Evolutionary conservation across 1,140 invertebrate species (phyloP).

Genomic region (Melitaea cinxia): DNA sequence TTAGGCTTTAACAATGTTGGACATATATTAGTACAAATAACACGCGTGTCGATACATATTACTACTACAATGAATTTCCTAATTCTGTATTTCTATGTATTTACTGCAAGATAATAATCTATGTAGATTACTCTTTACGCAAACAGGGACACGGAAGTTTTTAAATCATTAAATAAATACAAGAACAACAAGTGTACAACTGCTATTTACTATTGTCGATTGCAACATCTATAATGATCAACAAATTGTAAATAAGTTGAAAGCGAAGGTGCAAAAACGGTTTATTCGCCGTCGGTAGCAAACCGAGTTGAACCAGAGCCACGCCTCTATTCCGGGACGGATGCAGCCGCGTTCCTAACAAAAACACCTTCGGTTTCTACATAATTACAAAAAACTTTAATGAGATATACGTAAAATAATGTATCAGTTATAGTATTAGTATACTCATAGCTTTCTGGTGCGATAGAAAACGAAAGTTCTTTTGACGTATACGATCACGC

Average conservation of each 20-base stretch:
- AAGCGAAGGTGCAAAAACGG: not conserved
- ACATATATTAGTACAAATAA: too few relatives aligned
- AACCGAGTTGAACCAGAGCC: conserved; percentile 11
- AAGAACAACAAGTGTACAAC: conserved; percentile 1
- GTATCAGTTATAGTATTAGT: not conserved
- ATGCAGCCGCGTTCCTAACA: conserved; percentile 25
- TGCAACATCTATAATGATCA: not conserved
- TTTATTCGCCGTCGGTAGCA: not conserved
- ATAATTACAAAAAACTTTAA: conserved; percentile 34
- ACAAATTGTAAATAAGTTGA: not conserved
- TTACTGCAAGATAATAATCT: too few relatives aligned
- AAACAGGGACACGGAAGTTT: too few relatives aligned
- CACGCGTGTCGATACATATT: too few relatives aligned
- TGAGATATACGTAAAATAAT: not conserved
- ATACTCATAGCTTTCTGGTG: too few relatives aligned
- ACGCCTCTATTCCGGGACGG: conserved; percentile 24
- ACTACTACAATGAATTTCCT: too few relatives aligned
- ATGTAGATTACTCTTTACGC: too few relatives aligned
- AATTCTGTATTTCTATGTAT: too few relatives aligned
- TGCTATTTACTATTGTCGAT: conserved; percentile 2
- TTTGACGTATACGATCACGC: too few relatives aligned
- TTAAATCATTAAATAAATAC: too few relatives aligned
- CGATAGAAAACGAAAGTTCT: too few relatives aligned
- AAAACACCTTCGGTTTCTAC: conserved; percentile 18
- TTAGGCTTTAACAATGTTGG: too few relatives aligned